Conservation (phyloP, 2,797 vertebrate genomes). For the Aphelocoma californica region DNA sequence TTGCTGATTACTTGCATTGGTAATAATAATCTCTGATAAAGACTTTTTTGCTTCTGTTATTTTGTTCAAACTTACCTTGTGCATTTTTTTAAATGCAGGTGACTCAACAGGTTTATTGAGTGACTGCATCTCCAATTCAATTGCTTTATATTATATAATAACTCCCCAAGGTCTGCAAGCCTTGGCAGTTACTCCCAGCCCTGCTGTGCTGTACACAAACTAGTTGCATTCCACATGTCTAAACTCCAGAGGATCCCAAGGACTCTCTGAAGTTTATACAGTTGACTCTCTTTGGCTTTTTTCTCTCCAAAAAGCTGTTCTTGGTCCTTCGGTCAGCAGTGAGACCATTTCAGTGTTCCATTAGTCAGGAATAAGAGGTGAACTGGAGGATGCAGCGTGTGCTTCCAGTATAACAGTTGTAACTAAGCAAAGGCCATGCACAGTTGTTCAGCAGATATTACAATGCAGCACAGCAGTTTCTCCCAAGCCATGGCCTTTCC, state of each 20-base stretch:
- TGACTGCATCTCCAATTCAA: not conserved
- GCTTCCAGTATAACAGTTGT: not conserved
- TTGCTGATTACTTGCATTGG: not conserved
- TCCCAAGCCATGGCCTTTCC: not conserved
- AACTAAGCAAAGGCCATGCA: not conserved
- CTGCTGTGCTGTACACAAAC: not conserved
- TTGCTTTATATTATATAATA: not conserved
- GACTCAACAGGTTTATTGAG: not conserved
- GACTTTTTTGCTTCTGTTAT: not conserved
- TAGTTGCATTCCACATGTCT: not conserved
- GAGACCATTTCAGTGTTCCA: not conserved
- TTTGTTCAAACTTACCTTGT: not conserved
- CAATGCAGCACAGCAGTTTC: not conserved
- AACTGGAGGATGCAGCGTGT: not conserved
- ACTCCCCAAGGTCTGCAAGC: not conserved
- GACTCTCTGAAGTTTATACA: not conserved
- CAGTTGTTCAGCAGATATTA: not conserved
- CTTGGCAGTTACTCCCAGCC: not conserved
- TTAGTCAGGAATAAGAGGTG: not conserved
- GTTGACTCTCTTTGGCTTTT: not conserved
- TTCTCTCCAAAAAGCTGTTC: not conserved
- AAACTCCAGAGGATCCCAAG: not conserved
- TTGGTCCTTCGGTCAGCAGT: not conserved
- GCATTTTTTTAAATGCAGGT: not conserved
- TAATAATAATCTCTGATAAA: not conserved